phyloP scores from a whole-genome alignment of 2,797 vertebrate species.

The Carcharodon carcharias region DNA sequence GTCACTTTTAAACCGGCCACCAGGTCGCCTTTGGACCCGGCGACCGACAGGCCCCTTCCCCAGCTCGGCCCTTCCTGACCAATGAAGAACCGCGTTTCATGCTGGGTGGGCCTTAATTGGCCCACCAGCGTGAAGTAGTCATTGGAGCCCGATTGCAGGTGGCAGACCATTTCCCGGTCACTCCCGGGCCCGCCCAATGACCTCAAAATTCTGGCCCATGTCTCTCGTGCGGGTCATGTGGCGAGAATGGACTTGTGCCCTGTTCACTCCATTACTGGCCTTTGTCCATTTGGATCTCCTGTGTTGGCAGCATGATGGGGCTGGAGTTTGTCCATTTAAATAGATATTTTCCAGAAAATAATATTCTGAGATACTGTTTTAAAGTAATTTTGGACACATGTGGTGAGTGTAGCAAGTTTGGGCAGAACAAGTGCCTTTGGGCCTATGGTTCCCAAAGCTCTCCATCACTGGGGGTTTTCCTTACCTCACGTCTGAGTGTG shows the following conservation, averaged over 20 bases:
- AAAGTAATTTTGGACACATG: background rate
- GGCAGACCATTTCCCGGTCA: too few species aligned
- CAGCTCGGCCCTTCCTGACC: too few species aligned
- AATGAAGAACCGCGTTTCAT: too few species aligned
- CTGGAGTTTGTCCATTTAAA: background rate
- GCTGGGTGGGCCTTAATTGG: too few species aligned
- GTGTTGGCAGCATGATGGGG: background rate
- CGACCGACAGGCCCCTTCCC: too few species aligned
- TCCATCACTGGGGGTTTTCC: background rate
- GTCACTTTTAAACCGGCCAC: too few species aligned
- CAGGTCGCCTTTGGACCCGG: too few species aligned
- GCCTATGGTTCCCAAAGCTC: background rate
- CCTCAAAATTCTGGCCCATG: background rate
- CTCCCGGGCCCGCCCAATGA: too few species aligned
- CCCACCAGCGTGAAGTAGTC: too few species aligned
- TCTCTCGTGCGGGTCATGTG: background rate
- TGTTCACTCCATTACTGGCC: background rate
- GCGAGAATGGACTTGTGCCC: background rate
- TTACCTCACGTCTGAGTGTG: background rate
- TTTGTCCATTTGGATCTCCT: background rate
- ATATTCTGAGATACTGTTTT: background rate
- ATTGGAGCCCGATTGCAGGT: too few species aligned
- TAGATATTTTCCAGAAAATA: background rate
- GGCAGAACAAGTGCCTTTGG: background rate
- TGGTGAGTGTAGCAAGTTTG: background rate